Conservation (phyloP, 2,888 invertebrate genomes). For the Drosophila anceps region DNA sequence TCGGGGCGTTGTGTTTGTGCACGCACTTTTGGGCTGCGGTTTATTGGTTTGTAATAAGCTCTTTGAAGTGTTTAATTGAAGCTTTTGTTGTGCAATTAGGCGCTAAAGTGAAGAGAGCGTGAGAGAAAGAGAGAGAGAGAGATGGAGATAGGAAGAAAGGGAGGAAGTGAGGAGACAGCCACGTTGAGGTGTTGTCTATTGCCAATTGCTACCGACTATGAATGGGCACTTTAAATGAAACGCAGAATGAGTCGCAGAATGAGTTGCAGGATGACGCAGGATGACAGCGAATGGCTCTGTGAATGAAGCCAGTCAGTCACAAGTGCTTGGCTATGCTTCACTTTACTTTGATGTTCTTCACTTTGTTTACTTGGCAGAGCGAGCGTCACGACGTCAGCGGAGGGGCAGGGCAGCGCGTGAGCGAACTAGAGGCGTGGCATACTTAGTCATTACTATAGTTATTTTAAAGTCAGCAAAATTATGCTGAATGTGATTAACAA, state of each 20-base stretch:
- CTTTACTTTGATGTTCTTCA: slow-evolving; percentile 59
- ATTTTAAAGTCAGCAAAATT: slow-evolving; percentile 48
- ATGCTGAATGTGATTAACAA: slow-evolving; percentile 4
- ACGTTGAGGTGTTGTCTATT: slow-evolving; percentile 63
- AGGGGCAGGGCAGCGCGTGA: not conserved
- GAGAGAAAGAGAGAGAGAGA: slow-evolving; percentile 12
- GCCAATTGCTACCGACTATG: slow-evolving; percentile 45
- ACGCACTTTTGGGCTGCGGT: slow-evolving; percentile 71
- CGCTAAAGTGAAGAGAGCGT: slow-evolving; percentile 70
- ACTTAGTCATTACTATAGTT: slow-evolving; percentile 47
- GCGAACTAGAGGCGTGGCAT: not conserved
- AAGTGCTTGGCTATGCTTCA: slow-evolving; percentile 31
- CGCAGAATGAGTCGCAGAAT: slow-evolving; percentile 8
- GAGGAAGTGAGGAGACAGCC: not conserved
- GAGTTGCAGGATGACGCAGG: slow-evolving; percentile 18
- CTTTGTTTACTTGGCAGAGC: slow-evolving; percentile 29
- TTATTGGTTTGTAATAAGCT: slow-evolving; percentile 80
- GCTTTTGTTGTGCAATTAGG: slow-evolving; percentile 81
- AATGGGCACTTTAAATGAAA: slow-evolving; percentile 13
- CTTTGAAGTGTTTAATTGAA: slow-evolving; percentile 80
- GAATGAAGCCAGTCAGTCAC: slow-evolving; percentile 36
- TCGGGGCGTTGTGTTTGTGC: slow-evolving; percentile 53
- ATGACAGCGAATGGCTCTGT: slow-evolving; percentile 15
- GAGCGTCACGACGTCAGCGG: not conserved
- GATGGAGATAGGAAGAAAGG: slow-evolving; percentile 2